These are phyloP conservation scores for Eriosoma lanigerum DNA, from an alignment of 1,140 invertebrate species.

Conservation along the genomic window DNA sequence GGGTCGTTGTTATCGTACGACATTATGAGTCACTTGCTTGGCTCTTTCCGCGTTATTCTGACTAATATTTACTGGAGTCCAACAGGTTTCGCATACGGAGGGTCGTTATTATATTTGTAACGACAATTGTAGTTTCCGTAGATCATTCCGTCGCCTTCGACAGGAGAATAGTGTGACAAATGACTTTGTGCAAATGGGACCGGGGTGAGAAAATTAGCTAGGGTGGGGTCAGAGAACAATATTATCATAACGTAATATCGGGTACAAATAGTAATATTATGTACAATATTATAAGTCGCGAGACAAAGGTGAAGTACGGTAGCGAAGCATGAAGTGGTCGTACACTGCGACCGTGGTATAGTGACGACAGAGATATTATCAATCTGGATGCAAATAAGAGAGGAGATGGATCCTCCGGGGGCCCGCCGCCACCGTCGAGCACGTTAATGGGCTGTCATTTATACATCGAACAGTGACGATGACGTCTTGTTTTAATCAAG, in stretches of 20 bases:
- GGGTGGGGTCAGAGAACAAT: neutral
- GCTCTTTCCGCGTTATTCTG: neutral
- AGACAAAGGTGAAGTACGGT: neutral
- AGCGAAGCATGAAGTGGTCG: neutral
- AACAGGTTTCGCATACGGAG: conserved; percentile 29
- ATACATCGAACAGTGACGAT: conserved; percentile 44
- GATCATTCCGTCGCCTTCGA: neutral
- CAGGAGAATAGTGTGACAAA: conserved; percentile 28
- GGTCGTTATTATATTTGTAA: conserved; percentile 28
- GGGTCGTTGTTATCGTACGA: no score
- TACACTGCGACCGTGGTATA: no score
- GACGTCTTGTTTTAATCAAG: conserved; percentile 50
- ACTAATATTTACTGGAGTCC: conserved; percentile 1
- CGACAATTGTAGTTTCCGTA: neutral
- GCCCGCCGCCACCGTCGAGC: neutral
- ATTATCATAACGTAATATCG: neutral
- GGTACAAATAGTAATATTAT: neutral
- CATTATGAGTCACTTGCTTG: neutral
- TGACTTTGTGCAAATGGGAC: conserved; percentile 9
- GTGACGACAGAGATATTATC: conserved; percentile 37
- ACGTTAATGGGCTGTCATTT: conserved; percentile 50
- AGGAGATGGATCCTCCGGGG: conserved; percentile 24
- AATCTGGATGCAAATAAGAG: conserved; percentile 49
- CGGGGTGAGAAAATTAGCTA: conserved; percentile 29
- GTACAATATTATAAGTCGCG: neutral